Evolutionary conservation across 2,888 invertebrate genomes (phyloP), one percentile per base, ranked within the genome.

Genomic region (Drosophila cracens): DNA sequence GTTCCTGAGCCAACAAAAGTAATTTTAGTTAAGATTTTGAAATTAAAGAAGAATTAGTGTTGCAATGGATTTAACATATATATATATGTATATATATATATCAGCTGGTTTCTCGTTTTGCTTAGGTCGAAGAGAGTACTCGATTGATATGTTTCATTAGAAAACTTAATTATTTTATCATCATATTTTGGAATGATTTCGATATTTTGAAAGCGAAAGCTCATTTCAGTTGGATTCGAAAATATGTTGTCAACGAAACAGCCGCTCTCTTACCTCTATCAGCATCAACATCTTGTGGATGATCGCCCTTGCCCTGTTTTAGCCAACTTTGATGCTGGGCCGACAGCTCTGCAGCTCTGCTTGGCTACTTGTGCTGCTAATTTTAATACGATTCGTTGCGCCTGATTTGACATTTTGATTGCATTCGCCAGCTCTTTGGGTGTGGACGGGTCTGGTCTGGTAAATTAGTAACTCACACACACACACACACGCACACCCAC

Each of bases 381-480:
- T 87, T 86, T 81, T 77, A 89, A 87, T 89, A 76, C 81, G 76
- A 90, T 89, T 88, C 82, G 89, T 63, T 82, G 81, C 87, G 90
- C 74, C 84, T 89, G 89, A 88, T 88, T 90, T 89, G 83, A 90
- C 82, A 82, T 83, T 88, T 81, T 86, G 85, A 87, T 86, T 86
- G 82, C 76, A 79, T 79, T 88, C 61, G 69, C 18, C 66, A 59
- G 57, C 36, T 29, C 43, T 46, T 49, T 61, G 34, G 61, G 52
- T 54, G 43, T 6, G 51, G 51, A 46, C 27, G 54, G 56, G 58
- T 59, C 36, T 56, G 27, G 57, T 49, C 70, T 65, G 40, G 46
- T 43, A 75, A 71, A 70, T 70, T 60, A 63, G 60, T 67, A 58
- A 59, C 52, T 38, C 57, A 68, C 27, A 53, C 61, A 69, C 57